Evolutionary conservation across 2,113 vertebrate genomes (phyloP).

Genomic region (Antechinus stuartii): DNA sequence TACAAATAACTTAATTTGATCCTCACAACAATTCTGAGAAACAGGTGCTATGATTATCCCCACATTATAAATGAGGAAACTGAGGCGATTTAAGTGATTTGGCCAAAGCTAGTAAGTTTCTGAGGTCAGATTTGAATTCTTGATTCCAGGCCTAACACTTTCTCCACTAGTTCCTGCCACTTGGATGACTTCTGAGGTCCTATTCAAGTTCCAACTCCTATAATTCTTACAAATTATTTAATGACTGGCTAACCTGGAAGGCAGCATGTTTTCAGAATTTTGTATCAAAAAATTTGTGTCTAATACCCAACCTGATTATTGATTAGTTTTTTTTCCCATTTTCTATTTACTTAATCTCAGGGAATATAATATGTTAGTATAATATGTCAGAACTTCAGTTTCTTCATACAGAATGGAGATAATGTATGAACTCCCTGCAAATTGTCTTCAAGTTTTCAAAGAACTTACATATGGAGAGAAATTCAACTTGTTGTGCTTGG

Average conservation of each 20-base stretch:
- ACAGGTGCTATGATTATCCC: neutral
- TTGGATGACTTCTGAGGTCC: neutral
- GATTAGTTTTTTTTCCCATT: neutral
- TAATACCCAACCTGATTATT: neutral
- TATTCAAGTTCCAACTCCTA: neutral
- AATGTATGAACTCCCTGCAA: neutral
- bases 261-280: neutral
- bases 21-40: neutral
- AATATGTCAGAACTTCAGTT: neutral
- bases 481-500: neutral
- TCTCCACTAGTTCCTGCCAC: neutral
- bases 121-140: neutral
- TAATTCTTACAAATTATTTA: neutral
- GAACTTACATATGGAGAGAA: neutral
- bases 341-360: neutral
- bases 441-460: neutral
- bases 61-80: neutral
- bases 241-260: neutral
- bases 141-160: neutral
- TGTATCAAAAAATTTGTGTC: neutral
- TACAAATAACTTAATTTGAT: neutral
- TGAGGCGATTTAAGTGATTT: neutral
- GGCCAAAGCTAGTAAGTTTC: neutral
- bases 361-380: neutral
- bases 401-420: neutral